Evolutionary conservation across 2,113 vertebrate species (phyloP), one percentile per base, ranked within the genome.

Genomic region (Laterallus jamaicensis): DNA sequence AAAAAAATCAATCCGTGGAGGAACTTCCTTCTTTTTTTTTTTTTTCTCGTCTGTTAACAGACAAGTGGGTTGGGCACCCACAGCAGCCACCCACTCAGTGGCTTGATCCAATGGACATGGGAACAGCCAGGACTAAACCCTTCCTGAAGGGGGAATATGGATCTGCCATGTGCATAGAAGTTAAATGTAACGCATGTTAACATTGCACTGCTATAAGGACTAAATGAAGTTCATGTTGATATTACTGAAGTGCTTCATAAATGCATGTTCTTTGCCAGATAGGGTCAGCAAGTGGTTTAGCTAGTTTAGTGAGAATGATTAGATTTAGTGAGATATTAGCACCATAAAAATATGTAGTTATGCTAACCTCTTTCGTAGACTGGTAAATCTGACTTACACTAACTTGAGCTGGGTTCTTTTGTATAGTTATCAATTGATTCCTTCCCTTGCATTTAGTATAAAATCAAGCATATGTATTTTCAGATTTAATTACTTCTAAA

Each of bases 111-210:
- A 15, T 9, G 17, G 47, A 16, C 17, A 5, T 12, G 3, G 13
- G 4, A 63, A 39, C 11, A 12, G 8, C 4, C 13, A 40, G 56
- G 9, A 6, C 3, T 60, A 80, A 86, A 31, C 5, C 3, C 2
- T 10, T 4, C 4, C 4, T 25, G 40, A 5, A 35, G 20, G 1
- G 5, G 0, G 2, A 50, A 55, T 15, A 4, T 22, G 40, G 25
- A 59, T 6, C 4, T 29, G 29, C 26, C 16, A 24, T 15, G 4
- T 22, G 9, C 11, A 24, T 37, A 74, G 35, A 32, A 68, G 47
- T 1, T 7, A 37, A 20, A 22, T 24, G 5, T n/a, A 60, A 37
- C 15, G 8, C 5, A 14, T 10, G 12, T 35, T 55, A 60, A 3
- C 13, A 40, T 42, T 40, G 8, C 21, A 74, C 11, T n/a, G 10